A percentile compares a stretch with the other conserved stretches of the same genome.
phyloP scores from a whole-genome alignment of 2,888 invertebrate genomes.

The Nemotelus pantherinus region DNA sequence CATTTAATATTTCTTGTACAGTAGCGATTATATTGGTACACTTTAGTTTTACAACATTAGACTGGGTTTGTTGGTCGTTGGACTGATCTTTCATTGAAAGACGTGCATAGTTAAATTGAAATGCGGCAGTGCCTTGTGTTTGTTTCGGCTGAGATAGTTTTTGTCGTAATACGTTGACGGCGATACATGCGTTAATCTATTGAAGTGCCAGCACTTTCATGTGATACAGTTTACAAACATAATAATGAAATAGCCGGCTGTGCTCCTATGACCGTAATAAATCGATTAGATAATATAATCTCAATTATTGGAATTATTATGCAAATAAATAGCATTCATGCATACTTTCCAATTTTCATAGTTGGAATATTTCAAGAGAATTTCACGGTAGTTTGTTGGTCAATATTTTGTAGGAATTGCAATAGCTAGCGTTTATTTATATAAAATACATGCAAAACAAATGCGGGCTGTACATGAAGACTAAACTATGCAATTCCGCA shows the following conservation, averaged over 20 bases:
- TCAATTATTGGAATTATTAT: conserved; percentile 22
- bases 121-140: too few relatives aligned
- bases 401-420: conserved; percentile 1
- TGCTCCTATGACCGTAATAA: conserved; percentile 17
- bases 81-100: conserved; percentile 24
- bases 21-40: conserved; percentile 16
- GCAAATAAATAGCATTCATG: conserved; percentile 13
- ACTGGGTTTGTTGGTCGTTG: conserved; percentile 19
- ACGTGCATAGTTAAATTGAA: background rate
- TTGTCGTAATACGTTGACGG: too few relatives aligned
- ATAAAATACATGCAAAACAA: background rate
- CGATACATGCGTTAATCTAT: conserved; percentile 30
- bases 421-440: background rate
- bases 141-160: too few relatives aligned
- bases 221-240: conserved; percentile 22
- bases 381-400: background rate
- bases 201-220: conserved; percentile 31
- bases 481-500: too few relatives aligned
- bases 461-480: too few relatives aligned
- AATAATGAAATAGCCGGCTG: conserved; percentile 13
- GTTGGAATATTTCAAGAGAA: background rate
- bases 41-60: conserved; percentile 22
- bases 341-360: background rate
- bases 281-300: conserved; percentile 41
- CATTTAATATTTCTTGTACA: conserved; percentile 13